Evolutionary conservation across 2,113 vertebrate species (phyloP).

Genomic region (Pontoporia blainvillei): DNA sequence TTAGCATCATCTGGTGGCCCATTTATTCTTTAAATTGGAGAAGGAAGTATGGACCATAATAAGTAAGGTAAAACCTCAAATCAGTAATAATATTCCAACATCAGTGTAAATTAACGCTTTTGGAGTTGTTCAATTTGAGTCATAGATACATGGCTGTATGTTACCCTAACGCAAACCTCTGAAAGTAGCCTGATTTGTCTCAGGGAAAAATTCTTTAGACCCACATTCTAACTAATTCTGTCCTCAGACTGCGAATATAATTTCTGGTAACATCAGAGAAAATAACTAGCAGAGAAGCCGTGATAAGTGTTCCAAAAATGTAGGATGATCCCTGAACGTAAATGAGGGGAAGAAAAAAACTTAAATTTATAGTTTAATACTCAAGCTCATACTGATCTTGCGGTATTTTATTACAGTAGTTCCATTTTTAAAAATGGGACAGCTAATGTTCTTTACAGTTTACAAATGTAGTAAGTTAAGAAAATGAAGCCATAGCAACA

Average conservation of each 20-base stretch:
- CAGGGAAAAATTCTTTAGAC: not conserved
- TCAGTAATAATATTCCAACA: not conserved
- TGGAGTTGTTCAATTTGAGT: not conserved
- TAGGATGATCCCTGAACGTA: not conserved
- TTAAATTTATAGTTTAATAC: not conserved
- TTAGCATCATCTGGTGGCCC: conserved; percentile 1
- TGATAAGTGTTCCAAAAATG: not conserved
- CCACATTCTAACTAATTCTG: not conserved
- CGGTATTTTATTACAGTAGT: not conserved
- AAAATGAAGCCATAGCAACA: not conserved
- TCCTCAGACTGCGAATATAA: not conserved
- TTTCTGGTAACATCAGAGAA: not conserved
- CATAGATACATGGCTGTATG: not conserved
- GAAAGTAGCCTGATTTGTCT: not conserved
- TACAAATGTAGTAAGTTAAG: not conserved
- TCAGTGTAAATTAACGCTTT: not conserved
- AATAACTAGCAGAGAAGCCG: not conserved
- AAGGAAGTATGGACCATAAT: not conserved
- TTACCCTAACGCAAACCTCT: not conserved
- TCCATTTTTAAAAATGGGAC: not conserved
- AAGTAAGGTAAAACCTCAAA: not conserved
- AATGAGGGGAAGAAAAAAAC: too few species aligned
- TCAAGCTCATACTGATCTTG: not conserved
- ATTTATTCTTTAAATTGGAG: not conserved
- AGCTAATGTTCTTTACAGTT: not conserved